phyloP scores from a whole-genome alignment of 1,140 invertebrate genomes.

The Elymnias hypermnestra region DNA sequence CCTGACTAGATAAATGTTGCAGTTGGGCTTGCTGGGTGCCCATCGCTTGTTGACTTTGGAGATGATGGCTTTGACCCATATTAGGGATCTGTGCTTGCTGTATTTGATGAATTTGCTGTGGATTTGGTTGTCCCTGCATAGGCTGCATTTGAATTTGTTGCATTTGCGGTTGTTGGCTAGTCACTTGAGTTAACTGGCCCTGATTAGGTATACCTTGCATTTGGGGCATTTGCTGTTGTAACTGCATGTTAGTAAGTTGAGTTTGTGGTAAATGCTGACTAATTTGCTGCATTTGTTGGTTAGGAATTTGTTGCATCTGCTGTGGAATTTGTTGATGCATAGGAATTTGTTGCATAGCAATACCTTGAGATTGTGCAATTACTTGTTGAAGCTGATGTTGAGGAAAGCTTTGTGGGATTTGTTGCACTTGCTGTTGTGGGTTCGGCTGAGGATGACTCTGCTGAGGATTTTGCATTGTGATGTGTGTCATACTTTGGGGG shows the following conservation, averaged over 20 bases:
- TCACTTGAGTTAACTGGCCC: slow-evolving; percentile 62
- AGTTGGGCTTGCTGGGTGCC: slow-evolving; percentile 67
- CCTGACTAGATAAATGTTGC: slow-evolving; percentile 70
- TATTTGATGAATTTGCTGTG: slow-evolving; percentile 64
- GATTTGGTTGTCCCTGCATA: slow-evolving; percentile 68
- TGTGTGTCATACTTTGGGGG: slow-evolving; percentile 74
- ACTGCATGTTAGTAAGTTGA: slow-evolving; percentile 70
- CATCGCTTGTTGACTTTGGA: slow-evolving; percentile 59
- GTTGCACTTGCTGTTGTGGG: slow-evolving; percentile 66
- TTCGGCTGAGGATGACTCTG: slow-evolving; percentile 53
- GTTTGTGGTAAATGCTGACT: slow-evolving; percentile 66
- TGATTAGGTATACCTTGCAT: slow-evolving; percentile 72
- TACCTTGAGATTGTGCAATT: slow-evolving; percentile 69
- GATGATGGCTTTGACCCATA: slow-evolving; percentile 56
- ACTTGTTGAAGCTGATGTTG: slow-evolving; percentile 76
- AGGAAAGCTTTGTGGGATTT: slow-evolving; percentile 76
- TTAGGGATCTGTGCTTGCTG: slow-evolving; percentile 66
- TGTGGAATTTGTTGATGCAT: slow-evolving; percentile 73
- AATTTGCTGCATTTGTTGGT: slow-evolving; percentile 74
- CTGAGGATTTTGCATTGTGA: slow-evolving; percentile 60
- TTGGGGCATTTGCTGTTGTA: slow-evolving; percentile 70
- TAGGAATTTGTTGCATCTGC: slow-evolving; percentile 71
- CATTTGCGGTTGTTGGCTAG: slow-evolving; percentile 68
- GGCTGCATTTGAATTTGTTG: slow-evolving; percentile 74
- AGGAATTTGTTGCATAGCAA: slow-evolving; percentile 71